Base-by-base conservation (phyloP, 2,888 invertebrate genomes). In the Tachina fera region DNA sequence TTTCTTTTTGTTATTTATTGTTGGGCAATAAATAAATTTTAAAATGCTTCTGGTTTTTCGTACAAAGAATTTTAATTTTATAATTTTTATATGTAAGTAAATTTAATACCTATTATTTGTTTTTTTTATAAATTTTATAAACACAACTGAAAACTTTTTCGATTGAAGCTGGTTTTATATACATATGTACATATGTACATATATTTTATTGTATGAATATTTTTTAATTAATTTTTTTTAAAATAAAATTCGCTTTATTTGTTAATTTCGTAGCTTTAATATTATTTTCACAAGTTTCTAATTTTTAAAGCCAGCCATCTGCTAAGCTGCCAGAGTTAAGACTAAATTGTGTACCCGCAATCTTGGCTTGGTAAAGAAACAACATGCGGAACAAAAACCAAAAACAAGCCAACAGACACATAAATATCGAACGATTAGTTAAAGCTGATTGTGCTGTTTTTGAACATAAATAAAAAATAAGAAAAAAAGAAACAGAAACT, bases 271-370 rank as follows among this genome's bases (percentile, higher is more conserved):
- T 39, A 53, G 60, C 49, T 47, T 16, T 39, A 19, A 10, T 43
- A 9, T 65, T 65, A 63, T 58, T 71, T 61, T 16, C 51, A 72
- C 67, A 51, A 83, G 67, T 53, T 67, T 76, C n/a, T 53, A 75
- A 16, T 51, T 53, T 60, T 16, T 39, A 49, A 75, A 82, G 70
- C 68, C 86, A 80, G 83, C 86, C 79, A 80, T 80, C 79, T 86
- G 72, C 83, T 76, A 76, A 86, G 86, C 86, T 79, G 79, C 76
- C 83, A 72, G 76, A 86, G 75, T 86, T 76, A 86, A 86, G 86
- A 86, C 86, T 86, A 76, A 83, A 79, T 76, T 67, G 79, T 86
- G 65, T 76, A 47, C 39, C 31, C 49, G 58, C 53, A 67, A 68
- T 19, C 22, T 65, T 75, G 77, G 58, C 82, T 86, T 86, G 75